A percentile compares a stretch with the other conserved stretches of the same genome.
phyloP scores from a whole-genome alignment of 2,888 invertebrate species.

The Lordiphosa andalusiaca region DNA sequence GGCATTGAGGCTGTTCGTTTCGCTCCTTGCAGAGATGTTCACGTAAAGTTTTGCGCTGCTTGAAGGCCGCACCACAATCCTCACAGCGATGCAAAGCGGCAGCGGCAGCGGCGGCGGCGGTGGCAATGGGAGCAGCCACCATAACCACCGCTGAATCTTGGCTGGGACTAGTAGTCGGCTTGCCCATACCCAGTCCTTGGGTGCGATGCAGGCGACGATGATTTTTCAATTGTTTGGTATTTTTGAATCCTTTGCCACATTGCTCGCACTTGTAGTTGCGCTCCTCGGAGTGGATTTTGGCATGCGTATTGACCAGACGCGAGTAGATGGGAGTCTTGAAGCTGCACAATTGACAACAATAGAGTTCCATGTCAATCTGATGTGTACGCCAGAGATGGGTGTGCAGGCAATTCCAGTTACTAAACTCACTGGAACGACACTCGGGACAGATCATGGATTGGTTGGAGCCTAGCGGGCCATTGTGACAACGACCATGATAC shows the following conservation, averaged over 20 bases:
- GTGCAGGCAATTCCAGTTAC: conserved; percentile 85
- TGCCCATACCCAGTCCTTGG: conserved; percentile 57
- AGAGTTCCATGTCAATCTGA: conserved; percentile 89
- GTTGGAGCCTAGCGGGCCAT: conserved; percentile 37
- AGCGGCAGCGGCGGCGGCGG: neutral
- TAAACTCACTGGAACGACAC: conserved; percentile 81
- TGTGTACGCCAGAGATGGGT: conserved; percentile 90
- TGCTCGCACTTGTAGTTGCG: conserved; percentile 83
- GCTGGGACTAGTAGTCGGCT: conserved; percentile 8
- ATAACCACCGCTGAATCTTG: no score
- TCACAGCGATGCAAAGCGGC: conserved; percentile 79
- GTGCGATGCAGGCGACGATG: conserved; percentile 85
- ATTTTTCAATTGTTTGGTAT: conserved; percentile 88
- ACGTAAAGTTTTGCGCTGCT: conserved; percentile 79
- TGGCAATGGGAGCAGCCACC: no score
- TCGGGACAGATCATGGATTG: conserved; percentile 83
- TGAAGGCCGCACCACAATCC: conserved; percentile 76
- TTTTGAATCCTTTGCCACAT: conserved; percentile 90
- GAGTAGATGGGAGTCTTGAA: conserved; percentile 87
- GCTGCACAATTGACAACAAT: conserved; percentile 87
- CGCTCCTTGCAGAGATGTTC: conserved; percentile 82
- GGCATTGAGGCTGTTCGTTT: conserved; percentile 81
- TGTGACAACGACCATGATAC: conserved; percentile 78
- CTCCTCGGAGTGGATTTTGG: conserved; percentile 86
- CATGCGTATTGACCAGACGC: conserved; percentile 87